phyloP scores from a whole-genome alignment of 1,140 invertebrate genomes.

The Uloborus diversus region DNA sequence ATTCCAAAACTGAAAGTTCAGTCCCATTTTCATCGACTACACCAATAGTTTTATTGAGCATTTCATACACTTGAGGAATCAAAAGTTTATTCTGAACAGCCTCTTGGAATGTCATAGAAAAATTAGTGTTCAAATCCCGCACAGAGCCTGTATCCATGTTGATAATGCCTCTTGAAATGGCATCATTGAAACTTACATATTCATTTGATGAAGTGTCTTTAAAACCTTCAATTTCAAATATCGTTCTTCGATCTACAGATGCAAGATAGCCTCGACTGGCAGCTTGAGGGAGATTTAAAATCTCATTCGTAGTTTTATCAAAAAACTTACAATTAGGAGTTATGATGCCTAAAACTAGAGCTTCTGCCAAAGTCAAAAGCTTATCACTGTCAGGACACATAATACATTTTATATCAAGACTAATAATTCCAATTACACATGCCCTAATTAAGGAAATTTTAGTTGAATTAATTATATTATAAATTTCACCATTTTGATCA shows the following conservation, averaged over 20 bases:
- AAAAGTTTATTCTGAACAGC: slow-evolving; percentile 66
- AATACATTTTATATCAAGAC: slow-evolving; percentile 85
- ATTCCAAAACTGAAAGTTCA: slow-evolving; percentile 84
- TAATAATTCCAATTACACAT: slow-evolving; percentile 83
- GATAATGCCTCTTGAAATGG: slow-evolving; percentile 80
- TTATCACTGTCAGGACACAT: slow-evolving; percentile 78
- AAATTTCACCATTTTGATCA: slow-evolving; percentile 79
- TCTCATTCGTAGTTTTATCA: slow-evolving; percentile 76
- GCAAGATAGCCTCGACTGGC: slow-evolving; percentile 87
- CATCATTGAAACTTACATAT: slow-evolving; percentile 86
- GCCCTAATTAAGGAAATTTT: slow-evolving; percentile 84
- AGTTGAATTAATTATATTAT: slow-evolving; percentile 78
- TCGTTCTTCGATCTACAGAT: slow-evolving; percentile 84
- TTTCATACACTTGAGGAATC: slow-evolving; percentile 81
- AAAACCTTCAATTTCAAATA: slow-evolving; percentile 92
- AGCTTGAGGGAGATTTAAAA: slow-evolving; percentile 78
- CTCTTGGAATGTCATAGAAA: slow-evolving; percentile 76
- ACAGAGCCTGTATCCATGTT: slow-evolving; percentile 79
- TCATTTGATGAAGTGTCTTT: slow-evolving; percentile 83
- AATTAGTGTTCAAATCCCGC: slow-evolving; percentile 77
- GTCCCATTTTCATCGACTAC: slow-evolving; percentile 74
- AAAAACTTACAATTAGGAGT: slow-evolving; percentile 76
- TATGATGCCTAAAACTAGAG: slow-evolving; percentile 81
- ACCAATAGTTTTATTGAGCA: slow-evolving; percentile 83
- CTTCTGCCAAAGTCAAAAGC: slow-evolving; percentile 83